A percentile compares a stretch with the other conserved stretches of the same genome.
phyloP scores from a whole-genome alignment of 2,113 vertebrate genomes.

The Epinephelus lanceolatus region DNA sequence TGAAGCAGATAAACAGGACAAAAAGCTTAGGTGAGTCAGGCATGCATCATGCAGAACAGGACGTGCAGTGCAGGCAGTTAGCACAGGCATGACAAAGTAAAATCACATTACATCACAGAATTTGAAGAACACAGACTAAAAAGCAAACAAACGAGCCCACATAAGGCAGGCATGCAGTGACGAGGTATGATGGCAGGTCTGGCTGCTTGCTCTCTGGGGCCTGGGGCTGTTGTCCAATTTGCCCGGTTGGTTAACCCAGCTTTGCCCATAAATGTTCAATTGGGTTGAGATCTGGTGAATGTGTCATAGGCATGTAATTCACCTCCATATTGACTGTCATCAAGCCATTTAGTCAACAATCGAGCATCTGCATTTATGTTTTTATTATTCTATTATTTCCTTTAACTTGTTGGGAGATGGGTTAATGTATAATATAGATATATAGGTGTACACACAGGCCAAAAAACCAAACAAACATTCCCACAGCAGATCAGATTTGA shows the following conservation, averaged over 20 bases:
- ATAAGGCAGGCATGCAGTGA: not conserved
- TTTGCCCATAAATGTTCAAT: not conserved
- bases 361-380: too few relatives aligned
- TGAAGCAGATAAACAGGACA: too few relatives aligned
- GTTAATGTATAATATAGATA: too few relatives aligned
- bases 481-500: not conserved
- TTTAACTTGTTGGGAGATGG: too few relatives aligned
- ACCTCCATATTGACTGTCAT: too few relatives aligned
- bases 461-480: too few relatives aligned
- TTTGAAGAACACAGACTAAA: not conserved
- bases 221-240: not conserved
- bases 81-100: not conserved
- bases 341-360: too few relatives aligned
- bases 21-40: not conserved
- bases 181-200: not conserved
- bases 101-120: not conserved
- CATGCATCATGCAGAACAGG: too few relatives aligned
- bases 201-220: not conserved
- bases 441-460: too few relatives aligned
- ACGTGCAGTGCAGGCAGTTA: not conserved
- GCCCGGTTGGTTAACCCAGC: not conserved
- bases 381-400: too few relatives aligned
- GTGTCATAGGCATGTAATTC: not conserved
- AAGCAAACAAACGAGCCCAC: not conserved
- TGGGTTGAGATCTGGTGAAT: not conserved